Evolutionary conservation across 2,888 invertebrate genomes (phyloP).

Genomic region (Phaonia tiefii): DNA sequence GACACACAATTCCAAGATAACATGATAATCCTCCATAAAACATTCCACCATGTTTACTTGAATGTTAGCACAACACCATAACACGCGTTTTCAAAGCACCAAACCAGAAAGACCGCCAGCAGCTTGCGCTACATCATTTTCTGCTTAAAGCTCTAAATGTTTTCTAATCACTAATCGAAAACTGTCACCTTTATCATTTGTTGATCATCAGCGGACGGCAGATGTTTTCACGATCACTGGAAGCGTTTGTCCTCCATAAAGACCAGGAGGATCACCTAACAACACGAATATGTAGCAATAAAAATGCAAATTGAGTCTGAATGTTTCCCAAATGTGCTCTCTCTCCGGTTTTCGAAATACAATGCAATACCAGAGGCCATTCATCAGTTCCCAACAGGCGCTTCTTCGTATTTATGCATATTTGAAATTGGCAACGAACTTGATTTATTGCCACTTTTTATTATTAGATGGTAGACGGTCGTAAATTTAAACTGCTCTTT

Average conservation of each 20-base stretch:
- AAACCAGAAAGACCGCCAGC: constrained; percentile 1
- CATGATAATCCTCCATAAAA: too few species aligned
- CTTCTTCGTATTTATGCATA: too few species aligned
- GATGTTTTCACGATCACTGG: constrained; percentile 57
- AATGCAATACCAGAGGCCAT: too few species aligned
- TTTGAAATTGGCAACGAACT: constrained; percentile 64
- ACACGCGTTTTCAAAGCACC: not conserved
- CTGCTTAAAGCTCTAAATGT: constrained; percentile 56
- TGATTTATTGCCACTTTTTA: constrained; percentile 62
- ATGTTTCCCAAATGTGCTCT: constrained; percentile 9
- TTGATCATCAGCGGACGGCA: constrained; percentile 60
- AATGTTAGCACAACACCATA: too few species aligned
- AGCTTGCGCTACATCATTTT: too few species aligned
- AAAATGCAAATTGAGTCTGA: constrained; percentile 62
- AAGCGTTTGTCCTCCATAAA: constrained; percentile 9
- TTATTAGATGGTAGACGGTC: constrained; percentile 60
- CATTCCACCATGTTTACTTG: too few species aligned
- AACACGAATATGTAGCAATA: constrained; percentile 61
- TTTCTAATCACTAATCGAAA: constrained; percentile 67
- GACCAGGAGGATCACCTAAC: constrained; percentile 14
- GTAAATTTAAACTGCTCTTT: constrained; percentile 9
- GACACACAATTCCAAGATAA: too few species aligned
- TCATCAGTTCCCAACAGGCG: too few species aligned
- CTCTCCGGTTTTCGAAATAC: constrained; percentile 4
- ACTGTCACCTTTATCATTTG: constrained; percentile 65